Evolutionary conservation across 2,113 vertebrate species (phyloP).

Genomic region (Thamnaconus septentrionalis): DNA sequence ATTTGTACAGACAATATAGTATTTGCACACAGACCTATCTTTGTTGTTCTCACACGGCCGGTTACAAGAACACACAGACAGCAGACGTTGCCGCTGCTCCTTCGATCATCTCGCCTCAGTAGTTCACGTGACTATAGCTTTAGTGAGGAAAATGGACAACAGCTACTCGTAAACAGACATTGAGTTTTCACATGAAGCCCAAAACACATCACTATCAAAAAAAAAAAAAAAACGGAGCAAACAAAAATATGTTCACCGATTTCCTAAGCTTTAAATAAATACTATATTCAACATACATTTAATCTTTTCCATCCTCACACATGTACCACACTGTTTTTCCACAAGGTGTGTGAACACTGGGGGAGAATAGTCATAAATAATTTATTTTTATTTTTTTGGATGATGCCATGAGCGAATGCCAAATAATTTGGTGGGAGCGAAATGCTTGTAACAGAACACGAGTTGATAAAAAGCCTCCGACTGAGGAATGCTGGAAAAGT

Average conservation of each 20-base stretch:
- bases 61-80: constrained; percentile 35
- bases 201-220: constrained; percentile 60
- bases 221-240: constrained; percentile 35
- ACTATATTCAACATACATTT: constrained; percentile 53
- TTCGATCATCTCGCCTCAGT: constrained; percentile 32
- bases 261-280: constrained; percentile 61
- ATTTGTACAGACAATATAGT: constrained; percentile 46
- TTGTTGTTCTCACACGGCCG: constrained; percentile 26
- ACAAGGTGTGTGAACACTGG: constrained; percentile 4
- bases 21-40: constrained; percentile 44
- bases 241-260: constrained; percentile 41
- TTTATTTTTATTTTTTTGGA: constrained; percentile 23
- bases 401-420: constrained; percentile 22
- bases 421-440: neutral
- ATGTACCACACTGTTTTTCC: constrained; percentile 18
- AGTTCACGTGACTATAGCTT: constrained; percentile 40
- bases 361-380: constrained; percentile 13
- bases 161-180: constrained; percentile 52
- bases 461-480: neutral
- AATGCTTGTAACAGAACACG: neutral
- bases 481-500: constrained; percentile 31
- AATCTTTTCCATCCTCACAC: constrained; percentile 6
- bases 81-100: constrained; percentile 51
- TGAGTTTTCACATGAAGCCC: constrained; percentile 30
- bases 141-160: constrained; percentile 28